Percentiles rank a stretch among this genome's conserved stretches.
phyloP scores from a whole-genome alignment of 2,113 vertebrate genomes.

The Cygnus buccinator region DNA sequence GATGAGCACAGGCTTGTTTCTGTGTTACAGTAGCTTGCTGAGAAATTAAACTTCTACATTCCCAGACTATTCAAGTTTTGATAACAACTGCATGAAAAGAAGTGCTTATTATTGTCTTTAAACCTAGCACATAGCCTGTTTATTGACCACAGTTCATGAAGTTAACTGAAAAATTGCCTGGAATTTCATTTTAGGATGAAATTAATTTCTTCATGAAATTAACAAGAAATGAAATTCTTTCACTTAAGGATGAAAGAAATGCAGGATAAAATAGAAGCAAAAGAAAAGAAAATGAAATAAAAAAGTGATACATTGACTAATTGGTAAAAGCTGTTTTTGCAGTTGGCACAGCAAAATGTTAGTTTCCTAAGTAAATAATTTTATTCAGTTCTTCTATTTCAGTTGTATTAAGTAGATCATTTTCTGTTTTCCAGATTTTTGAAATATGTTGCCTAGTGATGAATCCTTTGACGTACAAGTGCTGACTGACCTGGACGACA shows the following conservation, averaged over 20 bases:
- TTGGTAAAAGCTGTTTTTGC: background rate
- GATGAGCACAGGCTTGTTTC: background rate
- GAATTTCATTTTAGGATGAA: background rate
- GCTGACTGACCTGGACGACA: background rate
- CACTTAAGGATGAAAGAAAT: background rate
- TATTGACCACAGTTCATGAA: background rate
- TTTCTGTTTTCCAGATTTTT: background rate
- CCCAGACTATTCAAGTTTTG: background rate
- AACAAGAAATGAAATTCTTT: fast-evolving
- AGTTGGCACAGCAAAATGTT: background rate
- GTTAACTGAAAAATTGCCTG: background rate
- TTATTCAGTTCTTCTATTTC: background rate
- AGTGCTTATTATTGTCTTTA: background rate
- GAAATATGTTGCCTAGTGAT: background rate
- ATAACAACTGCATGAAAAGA: background rate
- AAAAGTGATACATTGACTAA: background rate
- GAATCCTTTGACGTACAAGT: background rate
- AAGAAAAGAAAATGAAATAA: background rate
- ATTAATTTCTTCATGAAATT: background rate
- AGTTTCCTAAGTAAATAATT: background rate
- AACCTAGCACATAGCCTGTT: background rate
- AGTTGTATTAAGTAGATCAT: fast-evolving
- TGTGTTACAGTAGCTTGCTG: background rate
- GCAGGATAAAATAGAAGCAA: background rate
- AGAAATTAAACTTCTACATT: background rate